Evolutionary conservation across 2,888 invertebrate genomes (phyloP), one percentile per base, ranked within the genome.

Genomic region (Aphrophora alni): DNA sequence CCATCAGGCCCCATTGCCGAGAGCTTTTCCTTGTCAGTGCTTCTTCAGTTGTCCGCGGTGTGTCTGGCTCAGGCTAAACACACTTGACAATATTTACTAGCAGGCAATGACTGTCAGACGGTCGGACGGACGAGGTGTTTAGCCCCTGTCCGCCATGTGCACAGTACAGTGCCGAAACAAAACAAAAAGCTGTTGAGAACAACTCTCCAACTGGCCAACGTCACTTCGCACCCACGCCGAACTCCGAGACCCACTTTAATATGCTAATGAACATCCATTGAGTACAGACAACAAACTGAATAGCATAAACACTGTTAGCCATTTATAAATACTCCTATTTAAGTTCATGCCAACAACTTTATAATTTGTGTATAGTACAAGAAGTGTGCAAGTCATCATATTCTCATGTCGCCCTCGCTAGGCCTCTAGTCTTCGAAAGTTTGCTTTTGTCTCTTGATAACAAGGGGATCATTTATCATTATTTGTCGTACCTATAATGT

Each of bases 301-400:
- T 77, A 68, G 77, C 77, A 70, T 38, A 59, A 38, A 51, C 78
- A 72, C 38, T 80, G 80, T 27, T 69, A 25, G 38, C 70, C 69
- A 59, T 59, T 69, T 74, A 74, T 75, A 74, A 75, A 75, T 70
- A 75, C 69, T 72, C 79, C 69, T 59, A 59, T 59, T 59, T 59
- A 59, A 59, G n/a, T 21, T 59, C 21, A 59, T 59, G 59, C 59
- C 59, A 59, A 59, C 59, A 21, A 21, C 59, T 59, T 59, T 59
- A 10, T 59, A 59, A 44, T 21, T 3, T 59, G 59, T 59, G 21
- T 59, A 14, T 59, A 59, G 21, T 59, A 44, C 44, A 44, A 7
- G 44, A 44, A 8, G 44, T 44, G 59, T 44, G 59, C 59, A 59
- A 59, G 59, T 59, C 59, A 59, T 59, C 44, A n/a, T n/a, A n/a